These are phyloP conservation scores for Natator depressus DNA, from an alignment of 2,113 vertebrate genomes.

Conservation along the genomic window DNA sequence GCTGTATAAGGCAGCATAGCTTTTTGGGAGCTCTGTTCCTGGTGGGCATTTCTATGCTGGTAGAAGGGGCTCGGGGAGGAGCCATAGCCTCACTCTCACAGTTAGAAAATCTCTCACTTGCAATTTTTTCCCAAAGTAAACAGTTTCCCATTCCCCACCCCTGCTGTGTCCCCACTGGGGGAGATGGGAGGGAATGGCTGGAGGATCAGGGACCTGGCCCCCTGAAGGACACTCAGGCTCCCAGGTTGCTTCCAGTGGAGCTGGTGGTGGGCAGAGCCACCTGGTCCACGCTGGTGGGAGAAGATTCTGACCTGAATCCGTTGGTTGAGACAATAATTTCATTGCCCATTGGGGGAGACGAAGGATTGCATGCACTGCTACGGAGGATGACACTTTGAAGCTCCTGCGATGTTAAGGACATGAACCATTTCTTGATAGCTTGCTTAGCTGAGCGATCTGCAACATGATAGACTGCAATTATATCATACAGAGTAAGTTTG, in stretches of 20 bases:
- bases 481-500: slow-evolving; percentile 57
- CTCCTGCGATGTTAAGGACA: slow-evolving; percentile 57
- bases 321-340: background rate
- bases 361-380: background rate
- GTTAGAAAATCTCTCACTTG: background rate
- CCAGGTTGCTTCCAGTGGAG: background rate
- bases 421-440: slow-evolving; percentile 63
- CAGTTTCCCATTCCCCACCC: background rate
- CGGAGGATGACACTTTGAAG: slow-evolving; percentile 1
- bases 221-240: background rate
- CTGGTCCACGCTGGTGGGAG: background rate
- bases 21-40: background rate
- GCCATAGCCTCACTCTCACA: background rate
- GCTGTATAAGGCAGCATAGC: background rate
- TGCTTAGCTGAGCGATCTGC: slow-evolving; percentile 62
- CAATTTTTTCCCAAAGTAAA: background rate
- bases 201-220: background rate
- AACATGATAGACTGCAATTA: slow-evolving; percentile 59
- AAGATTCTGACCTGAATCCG: background rate
- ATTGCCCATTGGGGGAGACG: background rate
- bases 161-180: background rate
- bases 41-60: background rate
- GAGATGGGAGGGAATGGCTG: background rate
- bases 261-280: background rate
- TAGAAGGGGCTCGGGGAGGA: background rate